Evolutionary conservation across 2,113 vertebrate species (phyloP).

Genomic region (Smithornis capensis): DNA sequence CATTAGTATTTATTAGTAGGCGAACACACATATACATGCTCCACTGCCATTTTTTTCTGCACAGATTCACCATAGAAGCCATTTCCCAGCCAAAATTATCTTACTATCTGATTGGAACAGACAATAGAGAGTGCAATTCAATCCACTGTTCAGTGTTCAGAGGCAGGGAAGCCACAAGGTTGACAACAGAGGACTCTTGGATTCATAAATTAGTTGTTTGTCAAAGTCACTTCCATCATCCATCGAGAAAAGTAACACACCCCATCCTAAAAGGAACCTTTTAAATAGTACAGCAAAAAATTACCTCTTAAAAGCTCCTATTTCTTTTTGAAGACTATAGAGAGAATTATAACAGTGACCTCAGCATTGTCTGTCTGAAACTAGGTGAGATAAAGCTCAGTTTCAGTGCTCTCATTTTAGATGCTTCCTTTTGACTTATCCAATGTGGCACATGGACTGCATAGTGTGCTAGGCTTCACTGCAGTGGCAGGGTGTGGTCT

Average conservation of each 20-base stretch:
- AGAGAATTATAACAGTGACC: background rate
- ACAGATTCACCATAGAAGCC: background rate
- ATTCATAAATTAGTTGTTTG: background rate
- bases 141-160: background rate
- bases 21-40: background rate
- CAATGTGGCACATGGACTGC: background rate
- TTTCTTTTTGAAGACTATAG: background rate
- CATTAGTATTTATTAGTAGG: background rate
- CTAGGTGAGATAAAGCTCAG: background rate
- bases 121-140: background rate
- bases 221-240: background rate
- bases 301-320: background rate
- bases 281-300: background rate
- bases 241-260: background rate
- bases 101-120: background rate
- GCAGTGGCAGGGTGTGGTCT: background rate
- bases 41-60: background rate
- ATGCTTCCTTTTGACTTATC: background rate
- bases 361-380: background rate
- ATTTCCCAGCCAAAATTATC: background rate
- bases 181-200: background rate
- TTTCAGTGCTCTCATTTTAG: background rate
- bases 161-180: background rate
- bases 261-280: background rate
- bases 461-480: background rate